These are phyloP conservation scores for Pseudomyrmex sp. DNA, from an alignment of 1,140 invertebrate species.

Conservation along the genomic window DNA sequence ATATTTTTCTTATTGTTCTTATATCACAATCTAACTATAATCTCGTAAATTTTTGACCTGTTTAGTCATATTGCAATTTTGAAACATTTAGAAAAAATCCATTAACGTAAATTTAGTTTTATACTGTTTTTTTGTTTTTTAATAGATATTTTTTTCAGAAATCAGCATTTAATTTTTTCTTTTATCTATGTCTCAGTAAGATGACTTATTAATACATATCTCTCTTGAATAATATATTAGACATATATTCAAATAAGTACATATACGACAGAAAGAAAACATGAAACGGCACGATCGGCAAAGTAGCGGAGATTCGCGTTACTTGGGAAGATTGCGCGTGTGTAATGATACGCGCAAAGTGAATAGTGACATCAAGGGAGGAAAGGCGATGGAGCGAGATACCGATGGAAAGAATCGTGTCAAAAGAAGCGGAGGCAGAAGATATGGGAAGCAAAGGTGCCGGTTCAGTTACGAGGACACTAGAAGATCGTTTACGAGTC, in stretches of 20 bases:
- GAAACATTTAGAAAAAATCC: not conserved
- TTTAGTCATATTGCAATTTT: not conserved
- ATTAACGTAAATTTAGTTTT: not conserved
- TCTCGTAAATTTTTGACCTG: no score
- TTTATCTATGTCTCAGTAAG: not conserved
- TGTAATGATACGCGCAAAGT: constrained; percentile 45
- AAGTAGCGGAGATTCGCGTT: not conserved
- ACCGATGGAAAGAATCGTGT: constrained; percentile 12
- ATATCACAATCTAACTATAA: no score
- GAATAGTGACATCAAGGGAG: constrained; percentile 54
- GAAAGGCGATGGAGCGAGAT: constrained; percentile 17
- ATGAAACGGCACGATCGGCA: not conserved
- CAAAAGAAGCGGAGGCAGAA: constrained; percentile 38
- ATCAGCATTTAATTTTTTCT: not conserved
- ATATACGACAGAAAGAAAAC: not conserved
- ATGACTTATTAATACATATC: not conserved
- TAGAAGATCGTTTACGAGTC: constrained; percentile 61
- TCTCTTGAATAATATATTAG: not conserved
- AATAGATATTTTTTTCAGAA: not conserved
- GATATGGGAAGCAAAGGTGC: constrained; percentile 19
- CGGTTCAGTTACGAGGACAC: constrained; percentile 59
- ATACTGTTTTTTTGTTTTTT: not conserved
- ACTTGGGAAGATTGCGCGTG: not conserved
- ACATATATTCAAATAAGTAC: not conserved
- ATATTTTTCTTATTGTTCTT: not conserved